Conservation (phyloP, 2,113 vertebrate species). For the Pterocles burchelli region DNA sequence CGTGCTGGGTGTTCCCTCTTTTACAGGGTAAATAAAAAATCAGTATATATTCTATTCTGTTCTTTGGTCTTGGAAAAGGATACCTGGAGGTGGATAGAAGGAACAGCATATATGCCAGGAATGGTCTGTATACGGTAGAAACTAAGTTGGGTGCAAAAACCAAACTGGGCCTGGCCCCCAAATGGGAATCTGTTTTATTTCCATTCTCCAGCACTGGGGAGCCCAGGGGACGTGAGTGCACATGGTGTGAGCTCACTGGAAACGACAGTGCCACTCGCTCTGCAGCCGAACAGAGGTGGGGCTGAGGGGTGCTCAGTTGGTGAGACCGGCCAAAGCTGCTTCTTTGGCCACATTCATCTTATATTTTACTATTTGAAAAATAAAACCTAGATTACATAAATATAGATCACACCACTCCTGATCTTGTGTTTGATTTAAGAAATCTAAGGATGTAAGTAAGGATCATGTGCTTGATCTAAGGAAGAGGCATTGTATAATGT, state of each 20-base stretch:
- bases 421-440: background rate
- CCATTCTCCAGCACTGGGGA: background rate
- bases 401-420: fast-evolving
- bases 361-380: background rate
- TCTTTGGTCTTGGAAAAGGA: background rate
- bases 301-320: background rate
- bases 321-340: background rate
- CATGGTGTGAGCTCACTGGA: background rate
- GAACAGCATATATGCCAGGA: background rate
- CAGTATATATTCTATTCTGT: background rate
- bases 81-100: background rate
- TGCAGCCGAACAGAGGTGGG: background rate
- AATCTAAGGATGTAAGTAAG: background rate
- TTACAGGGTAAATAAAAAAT: background rate
- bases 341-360: background rate
- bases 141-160: background rate
- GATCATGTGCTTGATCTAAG: background rate
- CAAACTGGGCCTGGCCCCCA: background rate
- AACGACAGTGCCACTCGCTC: fast-evolving
- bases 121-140: background rate
- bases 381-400: background rate
- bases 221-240: background rate
- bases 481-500: background rate
- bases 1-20: background rate
- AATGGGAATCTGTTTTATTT: background rate